Percentiles rank a stretch among this genome's conserved stretches.
Evolutionary conservation across 2,797 vertebrate species (phyloP).

Genomic region (Lycodopsis pacificus): DNA sequence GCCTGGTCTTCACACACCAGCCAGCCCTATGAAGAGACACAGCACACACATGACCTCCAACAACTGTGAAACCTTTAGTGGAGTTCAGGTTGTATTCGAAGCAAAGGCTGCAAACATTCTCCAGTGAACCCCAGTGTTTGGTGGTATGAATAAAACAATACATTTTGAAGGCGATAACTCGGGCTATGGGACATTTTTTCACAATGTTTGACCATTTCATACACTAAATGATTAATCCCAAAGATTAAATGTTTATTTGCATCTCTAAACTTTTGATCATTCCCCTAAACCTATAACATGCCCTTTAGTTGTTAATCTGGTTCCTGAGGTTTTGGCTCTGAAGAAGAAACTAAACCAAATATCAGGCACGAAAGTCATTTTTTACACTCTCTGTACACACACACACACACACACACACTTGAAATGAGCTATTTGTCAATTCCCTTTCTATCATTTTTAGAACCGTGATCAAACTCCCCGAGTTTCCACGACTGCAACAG

Average conservation of each 20-base stretch:
- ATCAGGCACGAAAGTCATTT: background rate
- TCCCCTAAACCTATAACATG: no score
- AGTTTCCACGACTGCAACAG: background rate
- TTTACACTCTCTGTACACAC: background rate
- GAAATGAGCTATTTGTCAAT: slow-evolving; percentile 2
- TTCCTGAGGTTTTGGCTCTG: background rate
- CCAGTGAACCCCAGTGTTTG: no score
- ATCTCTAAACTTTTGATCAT: no score
- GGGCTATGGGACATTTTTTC: background rate
- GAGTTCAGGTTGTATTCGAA: background rate
- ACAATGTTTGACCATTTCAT: background rate
- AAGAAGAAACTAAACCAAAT: background rate
- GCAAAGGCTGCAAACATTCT: background rate
- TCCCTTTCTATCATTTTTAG: slow-evolving; percentile 2
- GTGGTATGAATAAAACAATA: no score
- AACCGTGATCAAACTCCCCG: background rate
- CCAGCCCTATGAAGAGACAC: slow-evolving; percentile 87
- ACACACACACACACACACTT: background rate
- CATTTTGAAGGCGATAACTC: no score
- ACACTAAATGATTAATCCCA: background rate
- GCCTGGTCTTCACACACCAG: slow-evolving; percentile 94
- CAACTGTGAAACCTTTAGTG: background rate
- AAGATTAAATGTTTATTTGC: background rate
- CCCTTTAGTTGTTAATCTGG: background rate
- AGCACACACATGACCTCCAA: background rate